Conservation (phyloP, 2,113 vertebrate species). For the Rostratula benghalensis region DNA sequence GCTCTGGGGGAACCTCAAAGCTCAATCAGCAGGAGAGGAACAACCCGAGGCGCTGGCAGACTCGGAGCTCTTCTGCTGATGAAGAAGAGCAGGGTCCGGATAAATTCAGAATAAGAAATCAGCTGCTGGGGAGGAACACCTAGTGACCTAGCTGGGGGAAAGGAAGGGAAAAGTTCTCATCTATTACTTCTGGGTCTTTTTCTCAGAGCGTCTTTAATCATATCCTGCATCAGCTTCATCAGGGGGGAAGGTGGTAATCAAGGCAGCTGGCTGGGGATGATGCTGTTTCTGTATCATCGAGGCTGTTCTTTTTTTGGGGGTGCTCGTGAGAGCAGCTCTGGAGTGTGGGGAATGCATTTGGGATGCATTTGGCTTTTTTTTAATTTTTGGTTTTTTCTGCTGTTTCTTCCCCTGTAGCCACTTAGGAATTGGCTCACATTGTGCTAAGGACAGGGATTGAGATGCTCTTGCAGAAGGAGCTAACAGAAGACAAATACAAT, state of each 20-base stretch:
- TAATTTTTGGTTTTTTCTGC: neutral
- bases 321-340: neutral
- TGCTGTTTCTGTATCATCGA: neutral
- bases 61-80: constrained; percentile 66
- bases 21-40: constrained; percentile 76
- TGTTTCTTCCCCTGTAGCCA: neutral
- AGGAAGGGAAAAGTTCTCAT: neutral
- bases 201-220: constrained; percentile 53
- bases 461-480: neutral
- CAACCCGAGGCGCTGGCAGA: constrained; percentile 30
- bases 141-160: constrained; percentile 11
- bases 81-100: constrained; percentile 55
- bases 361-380: neutral
- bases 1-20: constrained; percentile 61
- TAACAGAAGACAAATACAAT: constrained; percentile 38
- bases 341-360: neutral
- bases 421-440: neutral
- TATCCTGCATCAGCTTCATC: neutral
- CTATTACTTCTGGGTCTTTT: neutral
- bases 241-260: constrained; percentile 38
- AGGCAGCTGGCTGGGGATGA: constrained; percentile 27
- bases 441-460: neutral
- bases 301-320: neutral
- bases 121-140: neutral
- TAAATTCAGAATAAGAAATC: constrained; percentile 60